These are phyloP conservation scores for Tupiocoris notatus DNA, from an alignment of 2,888 invertebrate species.

Conservation along the genomic window DNA sequence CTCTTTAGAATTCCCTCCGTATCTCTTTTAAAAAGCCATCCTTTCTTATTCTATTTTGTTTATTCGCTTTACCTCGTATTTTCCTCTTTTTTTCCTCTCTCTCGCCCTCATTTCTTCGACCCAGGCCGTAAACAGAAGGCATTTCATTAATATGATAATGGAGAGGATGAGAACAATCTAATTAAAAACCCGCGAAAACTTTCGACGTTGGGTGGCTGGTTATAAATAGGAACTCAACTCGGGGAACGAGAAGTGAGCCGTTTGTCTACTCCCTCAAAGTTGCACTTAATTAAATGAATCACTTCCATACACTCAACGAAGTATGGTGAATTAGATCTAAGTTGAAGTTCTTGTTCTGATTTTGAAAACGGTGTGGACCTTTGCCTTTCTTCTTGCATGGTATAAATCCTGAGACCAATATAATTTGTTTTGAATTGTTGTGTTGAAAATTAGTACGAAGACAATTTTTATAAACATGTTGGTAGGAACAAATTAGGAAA, in stretches of 20 bases:
- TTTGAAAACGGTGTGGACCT: no score
- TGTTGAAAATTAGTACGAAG: no score
- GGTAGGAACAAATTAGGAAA: no score
- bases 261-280: not conserved
- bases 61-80: not conserved
- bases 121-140: not conserved
- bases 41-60: not conserved
- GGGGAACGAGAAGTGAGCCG: not conserved
- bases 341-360: no score
- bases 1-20: not conserved
- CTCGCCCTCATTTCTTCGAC: not conserved
- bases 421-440: no score
- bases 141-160: constrained; percentile 31
- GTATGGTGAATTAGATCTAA: no score
- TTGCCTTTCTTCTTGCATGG: no score
- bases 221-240: not conserved
- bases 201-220: not conserved
- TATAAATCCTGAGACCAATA: no score
- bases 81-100: not conserved
- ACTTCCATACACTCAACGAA: no score
- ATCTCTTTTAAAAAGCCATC: not conserved
- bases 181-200: constrained; percentile 13
- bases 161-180: constrained; percentile 24
- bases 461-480: no score
- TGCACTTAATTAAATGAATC: not conserved